Evolutionary conservation across 2,113 vertebrate genomes (phyloP), one percentile per base, ranked within the genome.

Genomic region (Struthio camelus): DNA sequence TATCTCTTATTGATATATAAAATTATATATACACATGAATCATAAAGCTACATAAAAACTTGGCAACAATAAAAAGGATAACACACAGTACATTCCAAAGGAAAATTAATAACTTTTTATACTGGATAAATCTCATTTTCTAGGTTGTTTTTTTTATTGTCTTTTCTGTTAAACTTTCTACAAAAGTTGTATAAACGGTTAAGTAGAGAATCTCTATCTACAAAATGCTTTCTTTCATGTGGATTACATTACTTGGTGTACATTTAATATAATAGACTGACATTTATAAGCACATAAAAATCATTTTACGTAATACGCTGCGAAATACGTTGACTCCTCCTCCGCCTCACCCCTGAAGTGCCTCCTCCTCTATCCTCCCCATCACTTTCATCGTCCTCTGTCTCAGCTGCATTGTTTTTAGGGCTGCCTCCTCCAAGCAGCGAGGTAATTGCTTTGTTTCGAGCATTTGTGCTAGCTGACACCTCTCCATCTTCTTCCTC

Each of bases 371-470:
- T 98, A 97, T 99, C 99, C 46, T 99, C 99, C 51, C 98, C 99
- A 80, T 99, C 99, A 96, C 99, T 99, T 85, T 99, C 98, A 92
- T 99, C 99, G 3, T 99, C 99, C 93, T 99, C 99, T 24, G 99
- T 99, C 95, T 99, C 99, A 97, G 99, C 98, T 89, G 99, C 98
- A 97, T 99, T 99, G 97, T 99, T 99, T 97, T 99, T 99, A 83
- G 99, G 98, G 98, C 99, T 99, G 98, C 99, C 98, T 96, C 99
- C 99, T 98, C 99, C 99, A 95, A 99, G 98, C 50, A 99, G 98
- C 25, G 99, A 99, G 90, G 98, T 99, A 99, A 99, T 99, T 98
- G 99, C 99, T 99, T 99, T 99, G 98, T 99, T 99, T 97, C 99
- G 98, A 98, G 99, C 99, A 97, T 99, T 99, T 87, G 99, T 98